Percentiles rank a stretch among this genome's conserved stretches.
phyloP scores from a whole-genome alignment of 2,113 vertebrate genomes.

The Syngnathus floridae region DNA sequence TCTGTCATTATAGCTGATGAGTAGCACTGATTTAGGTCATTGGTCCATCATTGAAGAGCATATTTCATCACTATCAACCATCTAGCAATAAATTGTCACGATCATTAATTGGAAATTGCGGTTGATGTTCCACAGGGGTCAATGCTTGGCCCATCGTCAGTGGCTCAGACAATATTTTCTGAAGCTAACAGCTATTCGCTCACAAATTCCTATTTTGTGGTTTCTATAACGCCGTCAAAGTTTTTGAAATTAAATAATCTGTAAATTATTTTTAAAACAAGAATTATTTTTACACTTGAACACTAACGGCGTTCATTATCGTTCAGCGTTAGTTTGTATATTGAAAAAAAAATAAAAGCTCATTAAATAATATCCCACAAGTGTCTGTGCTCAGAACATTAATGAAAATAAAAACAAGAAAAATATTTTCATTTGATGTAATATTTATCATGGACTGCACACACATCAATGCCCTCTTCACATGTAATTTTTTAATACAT shows the following conservation, averaged over 20 bases:
- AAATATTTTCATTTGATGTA: background rate
- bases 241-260: no score
- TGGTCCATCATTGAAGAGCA: background rate
- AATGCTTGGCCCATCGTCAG: background rate
- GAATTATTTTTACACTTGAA: no score
- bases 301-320: no score
- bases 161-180: no score
- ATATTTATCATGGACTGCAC: background rate
- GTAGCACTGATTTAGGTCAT: background rate
- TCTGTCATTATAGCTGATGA: background rate
- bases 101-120: background rate
- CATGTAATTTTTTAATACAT: background rate
- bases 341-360: no score
- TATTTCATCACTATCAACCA: background rate
- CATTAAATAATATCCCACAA: no score
- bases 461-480: background rate
- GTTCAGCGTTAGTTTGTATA: no score
- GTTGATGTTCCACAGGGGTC: background rate
- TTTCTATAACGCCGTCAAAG: background rate
- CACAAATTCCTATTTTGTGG: background rate
- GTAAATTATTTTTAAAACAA: no score
- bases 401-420: background rate
- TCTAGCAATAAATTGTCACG: background rate
- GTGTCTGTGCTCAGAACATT: background rate
- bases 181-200: background rate